Percentiles rank a stretch among this genome's conserved stretches.
Conservation (phyloP, 2,888 invertebrate species). For the Antitype chi region DNA sequence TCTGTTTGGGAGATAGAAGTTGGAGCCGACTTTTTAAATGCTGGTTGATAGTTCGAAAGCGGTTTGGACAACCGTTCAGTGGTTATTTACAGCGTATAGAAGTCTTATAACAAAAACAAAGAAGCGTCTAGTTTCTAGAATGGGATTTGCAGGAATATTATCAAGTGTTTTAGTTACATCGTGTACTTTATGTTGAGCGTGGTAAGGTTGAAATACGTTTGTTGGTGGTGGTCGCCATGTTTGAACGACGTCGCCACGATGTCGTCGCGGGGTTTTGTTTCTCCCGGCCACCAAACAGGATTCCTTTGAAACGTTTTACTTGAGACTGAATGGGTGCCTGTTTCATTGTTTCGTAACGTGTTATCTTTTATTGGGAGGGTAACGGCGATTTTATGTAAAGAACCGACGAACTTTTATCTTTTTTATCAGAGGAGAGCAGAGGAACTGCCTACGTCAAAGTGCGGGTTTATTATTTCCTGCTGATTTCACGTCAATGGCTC, state of each 20-base stretch:
- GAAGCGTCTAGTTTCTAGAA: constrained; percentile 63
- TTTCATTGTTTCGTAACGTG: constrained; percentile 78
- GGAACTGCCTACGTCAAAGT: neutral
- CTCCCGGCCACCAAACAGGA: constrained; percentile 79
- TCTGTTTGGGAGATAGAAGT: constrained; percentile 56
- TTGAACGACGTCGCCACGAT: constrained; percentile 59
- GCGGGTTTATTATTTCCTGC: constrained; percentile 19
- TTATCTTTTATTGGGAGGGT: constrained; percentile 66
- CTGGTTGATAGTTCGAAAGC: constrained; percentile 56
- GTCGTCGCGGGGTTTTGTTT: constrained; percentile 74
- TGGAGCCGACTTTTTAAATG: constrained; percentile 41
- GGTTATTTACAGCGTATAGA: constrained; percentile 51
- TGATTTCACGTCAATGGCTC: neutral
- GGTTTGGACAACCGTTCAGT: constrained; percentile 47
- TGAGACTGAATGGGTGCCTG: constrained; percentile 77
- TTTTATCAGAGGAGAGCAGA: constrained; percentile 11
- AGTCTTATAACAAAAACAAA: constrained; percentile 62
- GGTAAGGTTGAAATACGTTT: constrained; percentile 61
- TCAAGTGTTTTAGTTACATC: constrained; percentile 26
- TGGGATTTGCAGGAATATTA: constrained; percentile 62
- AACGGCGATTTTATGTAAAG: constrained; percentile 58
- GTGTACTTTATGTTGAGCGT: constrained; percentile 53
- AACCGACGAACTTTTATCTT: constrained; percentile 19
- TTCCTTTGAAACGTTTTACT: constrained; percentile 80
- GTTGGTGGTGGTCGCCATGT: constrained; percentile 46